phyloP scores from a whole-genome alignment of 1,140 invertebrate genomes.

The Atta texana region DNA sequence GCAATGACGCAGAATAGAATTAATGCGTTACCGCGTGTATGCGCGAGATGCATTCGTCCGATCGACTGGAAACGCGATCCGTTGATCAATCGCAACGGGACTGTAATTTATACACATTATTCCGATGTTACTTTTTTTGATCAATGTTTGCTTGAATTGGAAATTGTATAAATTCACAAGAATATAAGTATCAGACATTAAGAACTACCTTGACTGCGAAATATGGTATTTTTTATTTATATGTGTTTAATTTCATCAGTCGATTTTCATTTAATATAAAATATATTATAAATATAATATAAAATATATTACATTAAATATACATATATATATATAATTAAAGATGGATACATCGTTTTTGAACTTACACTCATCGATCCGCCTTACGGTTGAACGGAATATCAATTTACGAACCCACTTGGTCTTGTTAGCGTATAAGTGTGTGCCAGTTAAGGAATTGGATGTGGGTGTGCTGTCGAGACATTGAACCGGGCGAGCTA shows the following conservation, averaged over 20 bases:
- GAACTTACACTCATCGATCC: not conserved
- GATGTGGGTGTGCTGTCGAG: conserved; percentile 54
- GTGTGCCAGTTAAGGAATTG: conserved; percentile 35
- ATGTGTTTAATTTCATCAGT: no score
- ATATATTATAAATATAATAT: not conserved
- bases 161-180: no score
- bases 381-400: not conserved
- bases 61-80: conserved; percentile 44
- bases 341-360: not conserved
- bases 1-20: conserved; percentile 43
- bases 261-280: not conserved
- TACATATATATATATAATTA: conserved; percentile 5
- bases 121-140: not conserved
- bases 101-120: not conserved
- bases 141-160: no score
- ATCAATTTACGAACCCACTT: conserved; percentile 4
- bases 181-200: no score
- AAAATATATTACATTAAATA: not conserved
- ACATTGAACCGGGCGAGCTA: conserved; percentile 64
- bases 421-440: no score
- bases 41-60: not conserved
- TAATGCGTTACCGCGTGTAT: conserved; percentile 17
- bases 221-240: no score
- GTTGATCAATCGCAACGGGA: conserved; percentile 15
- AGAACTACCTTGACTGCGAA: no score